Evolutionary conservation across 2,113 vertebrate genomes (phyloP), one percentile per base, ranked within the genome.

Genomic region (Prunella fulvescens): DNA sequence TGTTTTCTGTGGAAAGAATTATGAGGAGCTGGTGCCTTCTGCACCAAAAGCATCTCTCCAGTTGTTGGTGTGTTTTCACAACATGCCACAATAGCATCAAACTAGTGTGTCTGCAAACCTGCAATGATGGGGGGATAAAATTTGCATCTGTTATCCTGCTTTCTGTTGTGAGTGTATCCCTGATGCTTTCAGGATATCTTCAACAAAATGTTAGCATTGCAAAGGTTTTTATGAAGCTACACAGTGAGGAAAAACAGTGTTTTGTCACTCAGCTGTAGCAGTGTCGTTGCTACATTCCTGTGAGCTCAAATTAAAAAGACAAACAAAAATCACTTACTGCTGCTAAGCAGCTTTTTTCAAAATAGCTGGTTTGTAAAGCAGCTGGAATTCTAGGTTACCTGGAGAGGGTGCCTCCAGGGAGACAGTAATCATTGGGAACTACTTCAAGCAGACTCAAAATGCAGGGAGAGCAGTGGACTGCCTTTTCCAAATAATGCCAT

Each of bases 51-150:
- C 7, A 28, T 37, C 67, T 73, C 28, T 58, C 31, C 29, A 60
- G 29, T 18, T 50, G 15, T 37, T 48, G 29, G 0, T 67, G 19
- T 84, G 11, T 33, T 74, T 66, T 90, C 33, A 35, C 16, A 62
- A 14, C 7, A 14, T 28, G 8, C 6, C 64, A 19, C 23, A 42
- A 11, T 15, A 64, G 7, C 28, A 45, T 53, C n/a, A 18, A 22
- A 42, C 10, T 9, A 5, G 5, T 22, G 35, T 69, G 9, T 72
- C 47, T 82, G 45, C 44, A 67, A 42, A 18, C 28, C 23, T 79
- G 50, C 18, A 45, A 0, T 56, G 23, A 24, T 1, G 2, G 6
- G 42, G 39, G 39, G 35, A 19, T 60, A 29, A 15, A 4, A 7
- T 67, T 44, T 50, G 7, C 1, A 0, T 45, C 15, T 45, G 5